Percentiles rank a stretch among this genome's conserved stretches.
These are phyloP conservation scores for Anguilla megastoma DNA, from an alignment of 2,797 vertebrate genomes.

Conservation along the genomic window DNA sequence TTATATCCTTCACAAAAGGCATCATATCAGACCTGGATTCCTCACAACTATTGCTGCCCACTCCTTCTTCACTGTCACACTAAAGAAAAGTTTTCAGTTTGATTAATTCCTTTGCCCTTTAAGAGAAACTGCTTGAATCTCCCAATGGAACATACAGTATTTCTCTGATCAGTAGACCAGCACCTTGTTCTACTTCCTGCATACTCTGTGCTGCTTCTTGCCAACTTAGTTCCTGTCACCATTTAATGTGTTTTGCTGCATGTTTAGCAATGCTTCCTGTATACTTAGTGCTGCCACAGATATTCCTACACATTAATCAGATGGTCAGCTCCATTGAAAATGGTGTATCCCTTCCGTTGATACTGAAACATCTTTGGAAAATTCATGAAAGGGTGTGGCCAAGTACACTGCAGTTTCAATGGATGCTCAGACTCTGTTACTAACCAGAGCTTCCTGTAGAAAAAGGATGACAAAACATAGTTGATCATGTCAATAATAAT, in stretches of 20 bases:
- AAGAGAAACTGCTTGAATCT: constrained; percentile 24
- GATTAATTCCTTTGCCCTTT: constrained; percentile 36
- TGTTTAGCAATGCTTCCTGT: background rate
- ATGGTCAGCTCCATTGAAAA: background rate
- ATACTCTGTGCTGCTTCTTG: background rate
- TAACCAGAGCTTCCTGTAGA: background rate
- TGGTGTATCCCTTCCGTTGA: background rate
- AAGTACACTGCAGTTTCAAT: background rate
- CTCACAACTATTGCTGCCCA: constrained; percentile 1
- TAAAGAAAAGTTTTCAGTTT: constrained; percentile 30
- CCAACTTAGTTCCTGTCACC: background rate
- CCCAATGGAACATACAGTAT: constrained; percentile 17
- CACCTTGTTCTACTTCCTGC: background rate
- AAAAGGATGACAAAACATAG: background rate
- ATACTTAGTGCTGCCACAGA: background rate
- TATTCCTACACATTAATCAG: background rate
- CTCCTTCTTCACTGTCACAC: constrained; percentile 6
- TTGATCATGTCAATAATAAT: background rate
- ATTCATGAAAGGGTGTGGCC: background rate
- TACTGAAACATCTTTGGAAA: background rate
- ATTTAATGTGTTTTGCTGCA: background rate
- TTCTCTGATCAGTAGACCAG: constrained; percentile 17
- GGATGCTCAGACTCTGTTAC: background rate
- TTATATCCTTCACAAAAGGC: background rate
- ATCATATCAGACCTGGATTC: background rate